A percentile compares a stretch with the other conserved stretches of the same genome.
phyloP scores from a whole-genome alignment of 2,113 vertebrate species.

The Otocyon megalotis region DNA sequence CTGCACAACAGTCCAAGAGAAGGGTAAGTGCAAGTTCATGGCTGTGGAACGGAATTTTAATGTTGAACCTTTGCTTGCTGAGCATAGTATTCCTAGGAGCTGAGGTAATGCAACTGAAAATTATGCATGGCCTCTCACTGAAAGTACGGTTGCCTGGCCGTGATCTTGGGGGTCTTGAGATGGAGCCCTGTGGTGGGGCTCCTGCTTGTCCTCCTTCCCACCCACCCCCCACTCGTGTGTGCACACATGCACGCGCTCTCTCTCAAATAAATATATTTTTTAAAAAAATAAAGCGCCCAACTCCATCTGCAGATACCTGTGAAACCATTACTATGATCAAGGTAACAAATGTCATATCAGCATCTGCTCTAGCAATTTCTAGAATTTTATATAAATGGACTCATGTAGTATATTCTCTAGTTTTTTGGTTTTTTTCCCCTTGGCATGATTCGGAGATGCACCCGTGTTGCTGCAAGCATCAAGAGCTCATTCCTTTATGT shows the following conservation, averaged over 20 bases:
- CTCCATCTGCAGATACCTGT: neutral
- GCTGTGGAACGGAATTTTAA: neutral
- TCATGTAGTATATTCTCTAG: neutral
- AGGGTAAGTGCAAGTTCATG: slow-evolving; percentile 3
- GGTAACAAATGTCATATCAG: neutral
- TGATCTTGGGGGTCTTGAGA: neutral
- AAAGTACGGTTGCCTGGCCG: neutral
- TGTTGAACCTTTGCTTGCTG: neutral
- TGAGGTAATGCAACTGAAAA: neutral
- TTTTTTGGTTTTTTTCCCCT: neutral
- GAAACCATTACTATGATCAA: neutral
- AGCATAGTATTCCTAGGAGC: neutral
- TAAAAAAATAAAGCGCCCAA: neutral
- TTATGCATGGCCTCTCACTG: neutral
- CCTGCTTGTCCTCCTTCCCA: neutral
- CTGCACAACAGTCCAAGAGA: neutral
- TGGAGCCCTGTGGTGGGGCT: neutral
- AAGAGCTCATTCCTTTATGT: neutral
- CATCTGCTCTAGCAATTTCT: neutral
- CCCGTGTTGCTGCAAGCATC: neutral
- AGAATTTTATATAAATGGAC: neutral
- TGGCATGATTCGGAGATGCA: neutral
- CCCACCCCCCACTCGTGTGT: neutral
- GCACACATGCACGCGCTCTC: neutral
- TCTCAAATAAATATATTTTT: neutral